Percentiles rank a stretch among this genome's conserved stretches.
Evolutionary conservation across 2,113 vertebrate species (phyloP).

Genomic region (Rousettus leschenaultii): DNA sequence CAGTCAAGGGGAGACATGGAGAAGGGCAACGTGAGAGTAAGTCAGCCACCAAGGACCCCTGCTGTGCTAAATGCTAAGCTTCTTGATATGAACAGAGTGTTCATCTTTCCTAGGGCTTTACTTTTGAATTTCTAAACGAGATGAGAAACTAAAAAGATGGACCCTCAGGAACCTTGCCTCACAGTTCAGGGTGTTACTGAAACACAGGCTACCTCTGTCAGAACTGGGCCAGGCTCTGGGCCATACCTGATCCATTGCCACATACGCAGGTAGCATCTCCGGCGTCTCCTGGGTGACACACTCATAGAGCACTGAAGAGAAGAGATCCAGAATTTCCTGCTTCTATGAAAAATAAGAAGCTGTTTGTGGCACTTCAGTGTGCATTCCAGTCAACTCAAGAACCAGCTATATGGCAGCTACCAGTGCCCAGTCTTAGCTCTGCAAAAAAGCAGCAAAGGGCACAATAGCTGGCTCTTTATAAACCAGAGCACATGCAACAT

Average conservation of each 20-base stretch:
- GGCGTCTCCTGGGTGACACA: slow-evolving; percentile 98
- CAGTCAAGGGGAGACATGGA: not conserved
- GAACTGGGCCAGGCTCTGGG: not conserved
- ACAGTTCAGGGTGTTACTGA: not conserved
- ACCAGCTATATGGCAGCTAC: not conserved
- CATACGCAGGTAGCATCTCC: slow-evolving; percentile 96
- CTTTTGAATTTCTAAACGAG: not conserved
- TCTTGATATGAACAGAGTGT: not conserved
- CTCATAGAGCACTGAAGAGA: slow-evolving; percentile 96
- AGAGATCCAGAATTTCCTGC: slow-evolving; percentile 90
- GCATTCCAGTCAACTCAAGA: slow-evolving; percentile 34
- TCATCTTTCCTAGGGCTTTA: not conserved
- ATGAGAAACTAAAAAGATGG: not conserved
- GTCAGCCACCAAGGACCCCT: not conserved
- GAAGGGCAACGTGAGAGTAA: not conserved
- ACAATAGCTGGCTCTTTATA: not conserved
- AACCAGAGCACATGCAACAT: not conserved
- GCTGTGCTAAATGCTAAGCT: not conserved
- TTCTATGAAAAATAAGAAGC: slow-evolving; percentile 83
- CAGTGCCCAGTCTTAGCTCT: not conserved
- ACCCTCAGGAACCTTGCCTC: not conserved
- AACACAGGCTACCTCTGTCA: not conserved
- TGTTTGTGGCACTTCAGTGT: slow-evolving; percentile 1
- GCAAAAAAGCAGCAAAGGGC: not conserved
- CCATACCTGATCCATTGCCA: slow-evolving; percentile 95